Conservation (phyloP, 2,888 invertebrate species). For the Odontocerum albicorne region DNA sequence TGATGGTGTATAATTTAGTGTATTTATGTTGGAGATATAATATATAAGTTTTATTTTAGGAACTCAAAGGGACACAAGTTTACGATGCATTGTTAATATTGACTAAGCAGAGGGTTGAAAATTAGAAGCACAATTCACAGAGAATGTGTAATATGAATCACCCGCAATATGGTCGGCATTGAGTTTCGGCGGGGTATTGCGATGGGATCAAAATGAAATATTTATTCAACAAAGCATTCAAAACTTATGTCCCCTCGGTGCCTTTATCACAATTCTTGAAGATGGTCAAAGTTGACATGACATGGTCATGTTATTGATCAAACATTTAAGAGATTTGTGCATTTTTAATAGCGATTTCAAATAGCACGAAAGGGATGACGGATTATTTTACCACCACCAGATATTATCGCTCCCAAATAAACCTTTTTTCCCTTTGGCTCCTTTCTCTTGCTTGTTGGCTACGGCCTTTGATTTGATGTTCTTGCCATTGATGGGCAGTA, state of each 20-base stretch:
- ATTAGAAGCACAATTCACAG: not conserved
- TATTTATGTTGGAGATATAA: constrained; percentile 12
- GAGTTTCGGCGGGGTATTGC: not conserved
- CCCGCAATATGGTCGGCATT: constrained; percentile 3
- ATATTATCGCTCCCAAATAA: constrained; percentile 84
- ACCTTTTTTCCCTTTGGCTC: constrained; percentile 73
- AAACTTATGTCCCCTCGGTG: constrained; percentile 33
- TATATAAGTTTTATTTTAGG: constrained; percentile 12
- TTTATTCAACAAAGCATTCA: constrained; percentile 11
- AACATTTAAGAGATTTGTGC: constrained; percentile 16
- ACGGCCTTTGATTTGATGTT: constrained; percentile 55
- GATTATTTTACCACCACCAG: constrained; percentile 70
- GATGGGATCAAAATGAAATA: not conserved
- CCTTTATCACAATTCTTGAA: constrained; percentile 15
- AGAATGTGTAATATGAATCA: not conserved
- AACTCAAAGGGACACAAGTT: constrained; percentile 34
- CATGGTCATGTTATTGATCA: constrained; percentile 8
- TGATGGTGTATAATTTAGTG: constrained; percentile 3
- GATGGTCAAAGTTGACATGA: constrained; percentile 19
- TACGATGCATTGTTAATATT: constrained; percentile 32
- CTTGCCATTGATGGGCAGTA: constrained; percentile 44
- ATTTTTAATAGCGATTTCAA: constrained; percentile 13
- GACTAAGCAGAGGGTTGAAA: constrained; percentile 1
- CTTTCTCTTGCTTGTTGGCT: constrained; percentile 57
- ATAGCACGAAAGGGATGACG: constrained; percentile 24